A percentile compares a stretch with the other conserved stretches of the same genome.
These are phyloP conservation scores for Mercenaria mercenaria DNA, from an alignment of 1,140 invertebrate species.

Conservation along the genomic window DNA sequence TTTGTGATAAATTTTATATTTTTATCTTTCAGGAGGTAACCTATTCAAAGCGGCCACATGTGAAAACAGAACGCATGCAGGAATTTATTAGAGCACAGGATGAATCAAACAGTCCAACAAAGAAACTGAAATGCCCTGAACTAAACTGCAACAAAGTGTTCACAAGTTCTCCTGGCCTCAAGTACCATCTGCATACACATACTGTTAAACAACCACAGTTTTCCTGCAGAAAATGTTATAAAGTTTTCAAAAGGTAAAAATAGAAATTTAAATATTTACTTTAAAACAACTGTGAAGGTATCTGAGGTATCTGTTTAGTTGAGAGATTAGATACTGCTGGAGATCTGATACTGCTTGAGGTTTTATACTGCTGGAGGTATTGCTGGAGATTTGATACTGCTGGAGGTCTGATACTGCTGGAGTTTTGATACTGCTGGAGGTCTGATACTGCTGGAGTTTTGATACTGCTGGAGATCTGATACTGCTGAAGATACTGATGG, in stretches of 20 bases:
- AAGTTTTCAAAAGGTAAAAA: constrained; percentile 82
- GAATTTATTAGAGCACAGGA: constrained; percentile 77
- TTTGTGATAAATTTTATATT: background rate
- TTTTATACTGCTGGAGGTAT: too few relatives aligned
- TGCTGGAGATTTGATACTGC: too few relatives aligned
- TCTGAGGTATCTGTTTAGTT: too few relatives aligned
- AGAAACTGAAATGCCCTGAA: constrained; percentile 74
- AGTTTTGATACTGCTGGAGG: too few relatives aligned
- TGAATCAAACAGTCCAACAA: constrained; percentile 69
- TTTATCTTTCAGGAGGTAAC: constrained; percentile 54
- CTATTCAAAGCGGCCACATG: constrained; percentile 75
- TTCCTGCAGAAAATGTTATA: constrained; percentile 75
- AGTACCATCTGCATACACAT: constrained; percentile 80
- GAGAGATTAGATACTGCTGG: too few relatives aligned
- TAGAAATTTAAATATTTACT: too few relatives aligned
- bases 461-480: too few relatives aligned
- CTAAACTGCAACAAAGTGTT: constrained; percentile 79
- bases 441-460: too few relatives aligned
- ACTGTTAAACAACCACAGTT: constrained; percentile 69
- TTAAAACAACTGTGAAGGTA: too few relatives aligned
- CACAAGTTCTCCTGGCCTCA: constrained; percentile 80
- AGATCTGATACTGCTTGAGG: too few relatives aligned
- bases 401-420: too few relatives aligned
- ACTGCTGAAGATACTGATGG: too few relatives aligned
- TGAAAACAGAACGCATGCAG: constrained; percentile 79